Evolutionary conservation across 1,140 invertebrate species (phyloP).

Genomic region (Ceratosolen fusciceps): DNA sequence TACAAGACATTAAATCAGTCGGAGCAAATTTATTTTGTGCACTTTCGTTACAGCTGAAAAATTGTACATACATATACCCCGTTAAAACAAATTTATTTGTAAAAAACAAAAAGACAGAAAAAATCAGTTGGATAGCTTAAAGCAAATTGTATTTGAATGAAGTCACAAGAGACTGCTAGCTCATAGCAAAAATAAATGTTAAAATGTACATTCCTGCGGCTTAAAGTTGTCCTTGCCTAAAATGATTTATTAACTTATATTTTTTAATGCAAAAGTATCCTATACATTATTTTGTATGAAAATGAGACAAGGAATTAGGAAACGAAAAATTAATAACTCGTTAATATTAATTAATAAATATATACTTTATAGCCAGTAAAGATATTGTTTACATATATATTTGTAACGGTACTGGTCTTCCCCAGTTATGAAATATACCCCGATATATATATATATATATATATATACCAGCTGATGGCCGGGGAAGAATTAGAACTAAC

Average conservation of each 20-base stretch:
- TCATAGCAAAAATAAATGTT: constrained; percentile 51
- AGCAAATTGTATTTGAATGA: constrained; percentile 51
- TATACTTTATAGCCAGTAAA: constrained; percentile 28
- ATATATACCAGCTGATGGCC: background rate
- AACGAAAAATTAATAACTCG: constrained; percentile 12
- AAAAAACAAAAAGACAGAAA: too few relatives aligned
- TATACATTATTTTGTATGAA: constrained; percentile 27
- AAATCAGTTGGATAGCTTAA: constrained; percentile 47
- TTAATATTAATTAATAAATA: constrained; percentile 39
- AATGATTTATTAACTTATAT: constrained; percentile 40
- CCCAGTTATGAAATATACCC: background rate
- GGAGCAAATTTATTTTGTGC: constrained; percentile 52
- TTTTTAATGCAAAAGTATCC: constrained; percentile 24
- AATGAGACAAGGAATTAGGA: constrained; percentile 33
- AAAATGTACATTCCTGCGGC: constrained; percentile 51
- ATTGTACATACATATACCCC: constrained; percentile 46
- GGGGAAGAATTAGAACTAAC: too few relatives aligned
- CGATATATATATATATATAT: constrained; percentile 4
- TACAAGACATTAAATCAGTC: constrained; percentile 38
- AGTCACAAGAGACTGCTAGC: constrained; percentile 50
- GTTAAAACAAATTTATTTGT: constrained; percentile 42
- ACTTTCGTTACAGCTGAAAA: constrained; percentile 46
- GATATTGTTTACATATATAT: constrained; percentile 22
- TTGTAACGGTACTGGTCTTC: background rate
- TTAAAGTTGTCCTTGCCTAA: constrained; percentile 50